These are phyloP conservation scores for Antheraea yamamai DNA, from an alignment of 2,888 invertebrate species.

Conservation along the genomic window DNA sequence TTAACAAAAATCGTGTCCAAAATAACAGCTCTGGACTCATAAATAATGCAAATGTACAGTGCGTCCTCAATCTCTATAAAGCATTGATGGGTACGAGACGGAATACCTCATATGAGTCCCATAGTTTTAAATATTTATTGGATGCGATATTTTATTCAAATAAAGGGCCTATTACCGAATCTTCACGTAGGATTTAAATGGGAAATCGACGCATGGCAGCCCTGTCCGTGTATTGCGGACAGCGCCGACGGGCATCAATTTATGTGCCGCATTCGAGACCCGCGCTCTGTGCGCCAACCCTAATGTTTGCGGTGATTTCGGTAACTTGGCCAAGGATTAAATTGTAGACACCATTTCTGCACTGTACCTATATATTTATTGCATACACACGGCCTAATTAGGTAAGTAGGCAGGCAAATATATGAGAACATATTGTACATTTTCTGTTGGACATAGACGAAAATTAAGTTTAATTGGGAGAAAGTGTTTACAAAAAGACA, in stretches of 20 bases:
- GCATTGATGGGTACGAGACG: slow-evolving; percentile 14
- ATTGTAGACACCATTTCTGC: slow-evolving; percentile 13
- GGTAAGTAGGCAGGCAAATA: not conserved
- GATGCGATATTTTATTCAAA: slow-evolving; percentile 21
- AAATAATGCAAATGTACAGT: slow-evolving; percentile 8
- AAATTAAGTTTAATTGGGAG: no score
- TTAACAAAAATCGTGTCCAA: not conserved
- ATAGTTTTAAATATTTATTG: slow-evolving; percentile 20
- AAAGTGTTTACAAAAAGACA: no score
- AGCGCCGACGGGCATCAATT: slow-evolving; percentile 26
- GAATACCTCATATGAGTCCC: slow-evolving; percentile 11
- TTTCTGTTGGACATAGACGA: no score
- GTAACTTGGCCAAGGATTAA: slow-evolving; percentile 21
- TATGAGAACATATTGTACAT: not conserved
- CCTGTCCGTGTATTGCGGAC: slow-evolving; percentile 22
- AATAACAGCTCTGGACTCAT: not conserved
- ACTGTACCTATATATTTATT: not conserved
- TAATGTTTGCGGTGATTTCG: slow-evolving; percentile 22
- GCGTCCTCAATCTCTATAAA: not conserved
- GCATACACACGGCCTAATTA: not conserved
- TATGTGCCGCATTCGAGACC: slow-evolving; percentile 26
- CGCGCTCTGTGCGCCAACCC: slow-evolving; percentile 26
- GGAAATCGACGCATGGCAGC: slow-evolving; percentile 22
- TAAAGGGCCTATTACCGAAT: slow-evolving; percentile 10
- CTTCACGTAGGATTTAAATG: slow-evolving; percentile 17